phyloP scores from a whole-genome alignment of 2,888 invertebrate species.

The Myopa tessellatipennis region DNA sequence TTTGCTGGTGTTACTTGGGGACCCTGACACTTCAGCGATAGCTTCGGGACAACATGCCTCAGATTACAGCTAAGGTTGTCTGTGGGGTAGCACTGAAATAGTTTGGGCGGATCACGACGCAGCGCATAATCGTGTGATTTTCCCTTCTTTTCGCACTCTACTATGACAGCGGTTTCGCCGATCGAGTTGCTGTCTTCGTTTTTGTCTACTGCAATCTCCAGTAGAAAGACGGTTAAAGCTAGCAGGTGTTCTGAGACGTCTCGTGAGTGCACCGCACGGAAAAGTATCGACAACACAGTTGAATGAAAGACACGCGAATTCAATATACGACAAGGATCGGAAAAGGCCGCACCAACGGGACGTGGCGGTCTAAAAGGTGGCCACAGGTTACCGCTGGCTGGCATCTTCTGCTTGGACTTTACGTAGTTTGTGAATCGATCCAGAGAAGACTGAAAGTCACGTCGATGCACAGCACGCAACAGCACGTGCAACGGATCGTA shows the following conservation, averaged over 20 bases:
- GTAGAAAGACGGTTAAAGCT: constrained; percentile 85
- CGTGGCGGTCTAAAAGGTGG: constrained; percentile 84
- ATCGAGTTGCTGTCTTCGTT: constrained; percentile 54
- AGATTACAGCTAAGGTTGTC: constrained; percentile 82
- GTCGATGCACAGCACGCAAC: constrained; percentile 87
- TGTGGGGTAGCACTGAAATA: constrained; percentile 76
- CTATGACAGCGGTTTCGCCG: constrained; percentile 56
- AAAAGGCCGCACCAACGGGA: constrained; percentile 74
- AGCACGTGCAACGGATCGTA: constrained; percentile 95
- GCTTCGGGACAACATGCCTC: constrained; percentile 75
- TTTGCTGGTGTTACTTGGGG: constrained; percentile 71
- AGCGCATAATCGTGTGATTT: constrained; percentile 57
- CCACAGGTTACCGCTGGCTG: constrained; percentile 76
- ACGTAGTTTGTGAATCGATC: constrained; percentile 89
- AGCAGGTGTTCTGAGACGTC: constrained; percentile 88
- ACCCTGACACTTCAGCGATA: constrained; percentile 71
- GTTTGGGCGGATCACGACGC: constrained; percentile 64
- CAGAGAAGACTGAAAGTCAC: constrained; percentile 94
- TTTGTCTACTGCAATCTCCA: constrained; percentile 80
- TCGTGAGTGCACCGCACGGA: constrained; percentile 82
- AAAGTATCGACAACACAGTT: constrained; percentile 82
- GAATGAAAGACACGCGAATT: constrained; percentile 67
- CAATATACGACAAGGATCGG: constrained; percentile 72
- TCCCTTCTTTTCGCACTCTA: constrained; percentile 59
- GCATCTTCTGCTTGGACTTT: constrained; percentile 73